Evolutionary conservation across 1,140 invertebrate species (phyloP), one percentile per base, ranked within the genome.

Genomic region (Plectus sambesii): DNA sequence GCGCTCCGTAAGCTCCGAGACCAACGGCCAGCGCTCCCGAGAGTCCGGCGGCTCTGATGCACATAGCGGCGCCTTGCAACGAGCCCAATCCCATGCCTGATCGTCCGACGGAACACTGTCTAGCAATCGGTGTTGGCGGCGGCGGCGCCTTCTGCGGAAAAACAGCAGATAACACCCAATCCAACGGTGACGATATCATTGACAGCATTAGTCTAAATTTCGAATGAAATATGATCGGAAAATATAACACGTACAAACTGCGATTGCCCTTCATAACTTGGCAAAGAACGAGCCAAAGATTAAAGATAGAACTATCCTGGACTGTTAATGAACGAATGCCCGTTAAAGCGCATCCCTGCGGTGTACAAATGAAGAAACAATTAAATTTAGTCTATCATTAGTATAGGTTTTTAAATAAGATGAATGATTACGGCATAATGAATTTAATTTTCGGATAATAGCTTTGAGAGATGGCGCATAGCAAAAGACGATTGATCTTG

Each of bases 1-100:
- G 87, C 20, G 84, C 81, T 36, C 87, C 87, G 73, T 90, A 88
- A 1, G 87, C 88, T 17, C 85, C 85, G 51, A 93, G 74, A 2
- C 80, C 78, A 2, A 92, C 84, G 24, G 88, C 87, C 3, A 78
- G 64, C 4, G 85, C 85, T 24, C 89, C 88, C 61, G 81, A 83
- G 3, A 93, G 33, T 0, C 74, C 76, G 26, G 74, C 76, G 22
- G 76, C 20, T 49, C 72, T 60, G 4, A 77, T 62, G 48, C 46
- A 37, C 53, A 55, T 55, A 6, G 40, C 42, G 1, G 26, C 12
- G 23, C 9, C 25, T 17, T 26, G 41, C 25, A 9, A 23, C 23
- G 19, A 5, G 39, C 51, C 80, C 83, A 15, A 81, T 82, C 22
- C 41, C n/a, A n/a, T n/a, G n/a, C n/a, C n/a, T n/a, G n/a, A n/a